Evolutionary conservation across 2,888 invertebrate genomes (phyloP).

Genomic region (Tenthredo mesomela): DNA sequence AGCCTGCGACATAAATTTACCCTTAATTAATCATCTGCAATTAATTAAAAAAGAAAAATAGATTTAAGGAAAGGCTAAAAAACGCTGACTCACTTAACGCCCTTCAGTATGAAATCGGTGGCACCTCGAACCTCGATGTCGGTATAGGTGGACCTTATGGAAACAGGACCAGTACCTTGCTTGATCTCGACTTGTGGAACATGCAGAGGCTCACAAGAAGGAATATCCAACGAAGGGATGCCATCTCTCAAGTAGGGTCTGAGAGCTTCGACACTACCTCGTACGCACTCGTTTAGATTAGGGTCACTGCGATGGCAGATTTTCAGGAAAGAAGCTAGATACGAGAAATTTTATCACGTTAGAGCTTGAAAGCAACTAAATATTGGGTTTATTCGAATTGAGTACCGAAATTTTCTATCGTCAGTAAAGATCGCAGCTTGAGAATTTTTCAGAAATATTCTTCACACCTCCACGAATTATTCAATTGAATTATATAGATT

Average conservation of each 20-base stretch:
- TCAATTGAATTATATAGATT: not conserved
- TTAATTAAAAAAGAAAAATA: not conserved
- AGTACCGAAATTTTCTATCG: not conserved
- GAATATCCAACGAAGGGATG: slow-evolving; percentile 85
- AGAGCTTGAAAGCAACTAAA: not conserved
- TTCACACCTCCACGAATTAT: not conserved
- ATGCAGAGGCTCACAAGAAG: slow-evolving; percentile 85
- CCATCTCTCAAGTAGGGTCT: slow-evolving; percentile 82
- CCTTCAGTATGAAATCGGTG: slow-evolving; percentile 83
- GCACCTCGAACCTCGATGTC: slow-evolving; percentile 84
- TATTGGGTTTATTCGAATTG: not conserved
- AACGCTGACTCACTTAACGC: slow-evolving; percentile 81
- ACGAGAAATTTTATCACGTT: slow-evolving; percentile 53
- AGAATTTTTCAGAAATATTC: not conserved
- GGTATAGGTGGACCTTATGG: slow-evolving; percentile 83
- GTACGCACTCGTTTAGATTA: slow-evolving; percentile 83
- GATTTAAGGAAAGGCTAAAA: not conserved
- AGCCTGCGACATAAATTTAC: slow-evolving; percentile 77
- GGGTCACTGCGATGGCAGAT: slow-evolving; percentile 84
- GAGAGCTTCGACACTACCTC: slow-evolving; percentile 81
- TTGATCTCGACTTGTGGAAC: slow-evolving; percentile 85
- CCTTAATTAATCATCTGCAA: slow-evolving; percentile 33
- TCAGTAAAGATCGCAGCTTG: not conserved
- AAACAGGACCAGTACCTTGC: slow-evolving; percentile 85
- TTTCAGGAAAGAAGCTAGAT: slow-evolving; percentile 84